Conservation (phyloP, 2,113 vertebrate genomes). For the Hyaena hyaena region DNA sequence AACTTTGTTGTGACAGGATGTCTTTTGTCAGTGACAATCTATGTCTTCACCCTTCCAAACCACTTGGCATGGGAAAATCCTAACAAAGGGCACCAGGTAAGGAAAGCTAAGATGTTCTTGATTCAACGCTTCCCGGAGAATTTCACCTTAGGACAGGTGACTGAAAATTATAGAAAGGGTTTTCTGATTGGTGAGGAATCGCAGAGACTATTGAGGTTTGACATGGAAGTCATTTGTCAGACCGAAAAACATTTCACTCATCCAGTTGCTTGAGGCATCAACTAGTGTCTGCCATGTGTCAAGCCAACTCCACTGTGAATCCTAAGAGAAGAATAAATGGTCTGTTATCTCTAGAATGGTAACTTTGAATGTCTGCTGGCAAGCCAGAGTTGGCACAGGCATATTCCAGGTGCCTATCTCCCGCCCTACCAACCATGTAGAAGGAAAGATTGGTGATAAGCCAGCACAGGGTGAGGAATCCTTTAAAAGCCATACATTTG, state of each 20-base stretch:
- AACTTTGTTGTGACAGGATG: background rate
- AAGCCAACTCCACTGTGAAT: background rate
- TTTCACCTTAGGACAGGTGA: slow-evolving; percentile 25
- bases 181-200: slow-evolving; percentile 17
- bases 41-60: background rate
- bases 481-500: background rate
- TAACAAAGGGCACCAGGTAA: background rate
- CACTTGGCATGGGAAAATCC: background rate
- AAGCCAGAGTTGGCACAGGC: background rate
- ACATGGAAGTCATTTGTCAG: background rate
- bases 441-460: background rate
- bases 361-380: background rate
- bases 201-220: background rate
- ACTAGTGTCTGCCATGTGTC: background rate
- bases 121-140: background rate
- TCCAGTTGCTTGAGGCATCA: background rate
- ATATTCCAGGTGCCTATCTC: background rate
- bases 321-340: background rate
- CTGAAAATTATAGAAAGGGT: background rate
- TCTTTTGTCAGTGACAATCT: slow-evolving; percentile 25
- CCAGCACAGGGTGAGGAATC: background rate
- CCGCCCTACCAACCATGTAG: background rate
- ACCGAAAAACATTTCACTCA: slow-evolving; percentile 37
- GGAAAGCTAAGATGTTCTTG: slow-evolving; percentile 25
- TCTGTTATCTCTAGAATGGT: background rate